phyloP scores from a whole-genome alignment of 2,888 invertebrate genomes.

The Chrysina gloriosa region DNA sequence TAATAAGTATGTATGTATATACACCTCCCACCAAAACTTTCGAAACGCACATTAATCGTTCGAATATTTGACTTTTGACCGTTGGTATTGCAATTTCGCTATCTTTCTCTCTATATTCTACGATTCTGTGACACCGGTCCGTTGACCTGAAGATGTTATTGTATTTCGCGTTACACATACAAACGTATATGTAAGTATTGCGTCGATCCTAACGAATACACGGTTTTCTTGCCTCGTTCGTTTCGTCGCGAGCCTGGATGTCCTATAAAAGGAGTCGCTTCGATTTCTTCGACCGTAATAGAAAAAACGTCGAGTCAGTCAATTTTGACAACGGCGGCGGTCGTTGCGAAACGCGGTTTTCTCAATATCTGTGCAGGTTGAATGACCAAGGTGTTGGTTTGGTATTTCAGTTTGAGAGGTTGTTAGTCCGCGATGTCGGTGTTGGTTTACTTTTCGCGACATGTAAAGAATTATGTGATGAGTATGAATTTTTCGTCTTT shows the following conservation, averaged over 20 bases:
- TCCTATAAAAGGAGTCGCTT: slow-evolving; percentile 11
- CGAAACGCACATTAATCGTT: too few species aligned
- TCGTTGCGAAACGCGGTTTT: slow-evolving; percentile 16
- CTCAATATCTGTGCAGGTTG: slow-evolving; percentile 30
- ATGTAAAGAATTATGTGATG: too few species aligned
- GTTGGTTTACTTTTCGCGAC: slow-evolving; percentile 12
- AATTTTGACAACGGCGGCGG: neutral
- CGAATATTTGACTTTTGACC: too few species aligned
- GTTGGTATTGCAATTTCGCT: too few species aligned
- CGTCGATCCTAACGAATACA: neutral
- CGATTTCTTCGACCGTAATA: slow-evolving; percentile 14
- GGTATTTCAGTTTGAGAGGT: slow-evolving; percentile 3
- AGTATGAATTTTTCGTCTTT: too few species aligned
- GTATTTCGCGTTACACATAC: neutral
- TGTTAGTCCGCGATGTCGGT: neutral
- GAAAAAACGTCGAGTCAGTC: neutral
- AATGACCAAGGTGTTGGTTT: slow-evolving; percentile 26
- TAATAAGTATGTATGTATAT: too few species aligned
- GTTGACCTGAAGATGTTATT: neutral
- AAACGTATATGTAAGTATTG: neutral
- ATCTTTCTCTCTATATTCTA: too few species aligned
- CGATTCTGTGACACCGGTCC: neutral
- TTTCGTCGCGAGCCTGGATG: neutral
- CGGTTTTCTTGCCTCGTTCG: neutral
- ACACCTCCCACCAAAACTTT: too few species aligned